Conservation (phyloP, 2,113 vertebrate genomes). For the Melanerpes aurifrons region DNA sequence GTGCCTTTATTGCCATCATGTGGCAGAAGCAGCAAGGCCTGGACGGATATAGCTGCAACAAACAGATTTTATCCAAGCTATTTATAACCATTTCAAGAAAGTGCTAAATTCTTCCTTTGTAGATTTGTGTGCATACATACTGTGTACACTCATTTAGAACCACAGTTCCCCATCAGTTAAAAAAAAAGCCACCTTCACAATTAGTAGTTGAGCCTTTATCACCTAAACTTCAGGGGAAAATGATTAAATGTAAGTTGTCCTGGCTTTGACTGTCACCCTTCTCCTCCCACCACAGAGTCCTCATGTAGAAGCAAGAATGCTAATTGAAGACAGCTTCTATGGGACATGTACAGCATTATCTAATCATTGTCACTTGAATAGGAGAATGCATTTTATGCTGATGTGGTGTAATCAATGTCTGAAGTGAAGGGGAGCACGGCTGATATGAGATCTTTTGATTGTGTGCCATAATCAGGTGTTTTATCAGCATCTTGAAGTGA, state of each 20-base stretch:
- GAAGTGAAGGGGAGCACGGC: background rate
- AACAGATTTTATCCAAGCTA: conserved; percentile 52
- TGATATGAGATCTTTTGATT: background rate
- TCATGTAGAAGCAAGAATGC: background rate
- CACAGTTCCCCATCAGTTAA: background rate
- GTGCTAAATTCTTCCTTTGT: conserved; percentile 25
- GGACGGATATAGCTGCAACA: background rate
- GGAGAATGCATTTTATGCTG: background rate
- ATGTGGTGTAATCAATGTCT: background rate
- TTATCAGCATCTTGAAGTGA: background rate
- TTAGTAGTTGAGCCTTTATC: background rate
- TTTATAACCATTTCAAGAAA: conserved; percentile 35
- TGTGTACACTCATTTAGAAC: background rate
- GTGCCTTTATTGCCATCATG: conserved; percentile 63
- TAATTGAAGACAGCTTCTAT: background rate
- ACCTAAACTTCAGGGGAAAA: conserved; percentile 11
- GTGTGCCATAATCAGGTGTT: background rate
- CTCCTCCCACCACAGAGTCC: background rate
- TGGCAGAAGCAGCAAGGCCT: conserved; percentile 49
- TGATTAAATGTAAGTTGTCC: background rate
- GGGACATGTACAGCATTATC: background rate
- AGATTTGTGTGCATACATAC: background rate
- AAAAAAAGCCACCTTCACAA: conserved; percentile 22
- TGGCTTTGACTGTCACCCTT: background rate
- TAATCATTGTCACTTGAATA: background rate